phyloP scores from a whole-genome alignment of 2,888 invertebrate species.

The Conchocele bisecta region DNA sequence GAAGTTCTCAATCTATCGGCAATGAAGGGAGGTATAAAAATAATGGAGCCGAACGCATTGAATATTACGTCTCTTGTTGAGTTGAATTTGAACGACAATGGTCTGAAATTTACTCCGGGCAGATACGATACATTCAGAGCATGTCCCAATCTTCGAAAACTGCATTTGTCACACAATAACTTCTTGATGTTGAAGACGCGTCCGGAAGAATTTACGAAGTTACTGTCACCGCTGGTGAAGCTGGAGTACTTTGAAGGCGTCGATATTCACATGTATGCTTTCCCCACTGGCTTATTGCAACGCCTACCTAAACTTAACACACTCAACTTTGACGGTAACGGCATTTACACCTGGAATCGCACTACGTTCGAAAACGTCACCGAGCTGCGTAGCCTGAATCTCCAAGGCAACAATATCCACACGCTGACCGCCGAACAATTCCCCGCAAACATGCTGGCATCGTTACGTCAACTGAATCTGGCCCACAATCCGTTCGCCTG shows the following conservation, averaged over 20 bases:
- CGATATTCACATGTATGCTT: background rate
- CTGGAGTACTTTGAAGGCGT: too few species aligned
- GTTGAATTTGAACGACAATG: background rate
- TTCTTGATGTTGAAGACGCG: too few species aligned
- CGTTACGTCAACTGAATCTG: background rate
- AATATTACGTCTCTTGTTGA: background rate
- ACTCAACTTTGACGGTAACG: conserved; percentile 6
- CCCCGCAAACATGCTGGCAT: background rate
- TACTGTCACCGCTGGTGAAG: conserved; percentile 13
- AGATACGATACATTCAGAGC: too few species aligned
- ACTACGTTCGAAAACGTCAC: background rate
- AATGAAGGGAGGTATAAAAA: background rate
- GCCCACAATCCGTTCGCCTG: conserved; percentile 18
- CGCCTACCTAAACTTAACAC: background rate
- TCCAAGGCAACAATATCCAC: conserved; percentile 12
- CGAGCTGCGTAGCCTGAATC: background rate
- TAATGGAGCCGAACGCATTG: background rate
- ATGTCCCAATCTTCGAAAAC: too few species aligned
- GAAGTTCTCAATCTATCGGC: background rate
- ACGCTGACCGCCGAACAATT: background rate
- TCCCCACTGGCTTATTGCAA: background rate
- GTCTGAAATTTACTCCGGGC: background rate
- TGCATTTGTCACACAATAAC: too few species aligned
- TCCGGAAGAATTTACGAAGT: background rate
- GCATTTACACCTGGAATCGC: background rate